phyloP scores from a whole-genome alignment of 35 echinoderm and acorn worm genomes.

The Eucidaris tribuloides region DNA sequence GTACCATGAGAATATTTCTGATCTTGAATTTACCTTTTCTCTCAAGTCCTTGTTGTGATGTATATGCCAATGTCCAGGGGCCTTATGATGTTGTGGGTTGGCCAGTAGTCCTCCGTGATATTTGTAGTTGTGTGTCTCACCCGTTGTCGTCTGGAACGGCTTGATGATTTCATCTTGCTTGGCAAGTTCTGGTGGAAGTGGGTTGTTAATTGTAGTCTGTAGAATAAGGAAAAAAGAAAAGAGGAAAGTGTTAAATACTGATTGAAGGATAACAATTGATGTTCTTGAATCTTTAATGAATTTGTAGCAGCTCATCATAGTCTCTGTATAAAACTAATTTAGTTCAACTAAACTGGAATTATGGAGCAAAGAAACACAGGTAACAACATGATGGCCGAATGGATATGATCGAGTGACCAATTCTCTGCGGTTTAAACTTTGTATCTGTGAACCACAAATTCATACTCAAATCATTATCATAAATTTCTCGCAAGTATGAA shows the following conservation, averaged over 20 bases:
- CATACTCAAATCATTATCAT: too few species aligned
- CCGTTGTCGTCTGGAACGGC: slow-evolving; percentile 88
- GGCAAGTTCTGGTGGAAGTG: slow-evolving; percentile 85
- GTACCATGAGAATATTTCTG: too few species aligned
- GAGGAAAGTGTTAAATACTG: not conserved
- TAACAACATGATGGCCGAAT: not conserved
- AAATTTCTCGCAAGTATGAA: too few species aligned
- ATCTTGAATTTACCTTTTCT: slow-evolving; percentile 79
- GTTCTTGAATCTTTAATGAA: not conserved
- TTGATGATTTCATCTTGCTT: slow-evolving; percentile 99
- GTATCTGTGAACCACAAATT: too few species aligned
- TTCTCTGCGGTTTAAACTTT: too few species aligned
- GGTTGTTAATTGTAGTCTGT: slow-evolving; percentile 93
- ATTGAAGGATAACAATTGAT: not conserved
- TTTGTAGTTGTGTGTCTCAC: slow-evolving; percentile 87
- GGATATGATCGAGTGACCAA: not conserved
- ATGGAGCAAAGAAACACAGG: not conserved
- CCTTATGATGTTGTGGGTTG: slow-evolving; percentile 75
- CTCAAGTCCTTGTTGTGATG: slow-evolving; percentile 90
- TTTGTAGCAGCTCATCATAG: not conserved
- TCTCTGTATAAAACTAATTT: not conserved
- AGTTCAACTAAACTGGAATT: not conserved
- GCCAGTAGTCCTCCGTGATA: slow-evolving; percentile 75
- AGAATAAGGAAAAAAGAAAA: not conserved
- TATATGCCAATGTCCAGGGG: slow-evolving; percentile 89